Evolutionary conservation across 2,113 vertebrate species (phyloP), one percentile per base, ranked within the genome.

Genomic region (Brachyhypopomus occidentalis): DNA sequence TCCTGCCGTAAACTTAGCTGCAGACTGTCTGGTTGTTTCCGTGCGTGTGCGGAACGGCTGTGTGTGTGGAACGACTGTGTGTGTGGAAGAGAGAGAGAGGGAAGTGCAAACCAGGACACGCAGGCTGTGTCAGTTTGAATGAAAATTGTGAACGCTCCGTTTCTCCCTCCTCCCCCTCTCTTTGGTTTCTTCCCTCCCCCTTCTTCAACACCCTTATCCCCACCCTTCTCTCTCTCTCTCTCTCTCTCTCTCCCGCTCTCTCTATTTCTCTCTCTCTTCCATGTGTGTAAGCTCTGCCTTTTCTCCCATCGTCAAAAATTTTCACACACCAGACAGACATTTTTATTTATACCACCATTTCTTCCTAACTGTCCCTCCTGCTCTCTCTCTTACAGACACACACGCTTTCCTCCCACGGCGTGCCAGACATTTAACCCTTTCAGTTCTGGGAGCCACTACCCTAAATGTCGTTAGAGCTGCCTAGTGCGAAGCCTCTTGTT

Each of bases 61-160:
- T 69, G 81, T 36, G 80, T 36, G 64, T 8, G 66, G 82, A 78
- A 83, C 4, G 63, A 38, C 69, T 14, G 72, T 72, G 85, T 30
- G 78, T 81, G 79, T 80, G 81, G 78, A 34, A 20, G 80, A 73
- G 86, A 77, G 82, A 84, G 87, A 83, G 34, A 71, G 87, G 79
- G 86, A 88, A 90, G 91, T 90, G 89, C 88, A 93, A 88, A 90
- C 90, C 90, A 91, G 91, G 91, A 92, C 86, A 86, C 71, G 87
- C 90, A 90, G 88, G 76, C 90, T 89, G 87, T 91, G 91, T 91
- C 91, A 90, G 86, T 92, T 90, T 92, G 91, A 92, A 92, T 92
- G 90, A 92, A 92, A 88, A 91, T 90, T 90, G 89, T 91, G 88
- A 89, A 90, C 88, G 88, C 85, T 88, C 72, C 83, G 88, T 79